Conservation (phyloP, 37 sponge, comb jelly and placozoan species). For the Chondrosia reniformis region DNA sequence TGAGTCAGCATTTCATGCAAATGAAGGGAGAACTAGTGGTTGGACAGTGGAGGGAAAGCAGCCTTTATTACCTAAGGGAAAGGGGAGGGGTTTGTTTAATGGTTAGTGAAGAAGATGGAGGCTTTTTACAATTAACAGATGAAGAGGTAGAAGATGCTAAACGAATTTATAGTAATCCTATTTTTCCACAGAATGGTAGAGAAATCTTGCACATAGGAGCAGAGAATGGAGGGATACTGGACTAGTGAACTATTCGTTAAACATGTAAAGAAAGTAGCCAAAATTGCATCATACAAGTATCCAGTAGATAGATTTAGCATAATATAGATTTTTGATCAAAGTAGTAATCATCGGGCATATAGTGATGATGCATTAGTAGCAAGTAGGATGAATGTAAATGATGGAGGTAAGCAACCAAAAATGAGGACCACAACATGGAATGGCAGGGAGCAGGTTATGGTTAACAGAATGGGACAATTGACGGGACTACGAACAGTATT, state of each 20-base stretch:
- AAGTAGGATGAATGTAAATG: slow-evolving; percentile 23
- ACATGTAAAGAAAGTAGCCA: slow-evolving; percentile 6
- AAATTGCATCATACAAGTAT: slow-evolving; percentile 29
- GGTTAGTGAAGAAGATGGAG: slow-evolving; percentile 35
- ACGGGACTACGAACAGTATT: slow-evolving; percentile 3
- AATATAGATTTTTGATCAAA: slow-evolving; percentile 27
- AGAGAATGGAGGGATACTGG: slow-evolving; percentile 27
- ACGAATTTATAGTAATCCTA: background rate
- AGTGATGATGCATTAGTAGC: slow-evolving; percentile 27
- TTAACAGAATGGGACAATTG: background rate
- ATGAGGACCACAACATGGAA: background rate
- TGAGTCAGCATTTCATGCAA: slow-evolving; percentile 23
- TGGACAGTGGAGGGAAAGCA: slow-evolving; percentile 25
- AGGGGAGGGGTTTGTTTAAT: slow-evolving; percentile 26
- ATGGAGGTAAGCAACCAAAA: slow-evolving; percentile 22
- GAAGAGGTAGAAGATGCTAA: slow-evolving; percentile 7
- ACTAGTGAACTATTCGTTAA: background rate
- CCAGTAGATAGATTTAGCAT: background rate
- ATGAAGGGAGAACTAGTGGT: slow-evolving; percentile 16
- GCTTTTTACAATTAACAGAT: slow-evolving; percentile 7
- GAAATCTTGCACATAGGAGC: background rate
- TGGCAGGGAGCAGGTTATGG: background rate
- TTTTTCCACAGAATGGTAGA: background rate
- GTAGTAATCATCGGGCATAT: slow-evolving; percentile 14
- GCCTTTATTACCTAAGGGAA: slow-evolving; percentile 18